Percentiles rank a stretch among this genome's conserved stretches.
Conservation (phyloP, 2,113 vertebrate species). For the Capreolus pygargus region DNA sequence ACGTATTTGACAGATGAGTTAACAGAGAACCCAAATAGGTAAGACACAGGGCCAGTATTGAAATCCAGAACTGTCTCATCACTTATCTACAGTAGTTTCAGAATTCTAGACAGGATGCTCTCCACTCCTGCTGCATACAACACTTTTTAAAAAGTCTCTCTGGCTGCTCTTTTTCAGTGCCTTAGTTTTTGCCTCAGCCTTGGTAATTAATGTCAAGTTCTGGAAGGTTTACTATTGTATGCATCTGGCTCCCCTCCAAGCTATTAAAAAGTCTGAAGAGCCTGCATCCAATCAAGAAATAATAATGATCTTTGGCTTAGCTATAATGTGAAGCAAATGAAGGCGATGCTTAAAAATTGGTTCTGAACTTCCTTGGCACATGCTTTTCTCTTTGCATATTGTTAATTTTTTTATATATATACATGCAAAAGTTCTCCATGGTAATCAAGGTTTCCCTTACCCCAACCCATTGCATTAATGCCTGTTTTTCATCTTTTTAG, state of each 20-base stretch:
- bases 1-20: background rate
- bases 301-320: background rate
- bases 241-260: background rate
- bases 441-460: background rate
- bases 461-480: background rate
- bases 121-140: background rate
- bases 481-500: background rate
- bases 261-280: slow-evolving; percentile 2
- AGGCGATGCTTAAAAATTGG: background rate
- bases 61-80: background rate
- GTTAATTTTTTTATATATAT: background rate
- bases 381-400: background rate
- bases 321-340: slow-evolving; percentile 9
- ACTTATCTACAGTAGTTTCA: background rate
- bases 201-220: slow-evolving; percentile 4
- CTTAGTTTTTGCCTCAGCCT: background rate
- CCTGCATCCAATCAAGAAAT: background rate
- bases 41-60: background rate
- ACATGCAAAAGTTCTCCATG: background rate
- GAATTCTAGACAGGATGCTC: background rate
- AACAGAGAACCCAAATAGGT: background rate
- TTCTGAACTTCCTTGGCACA: background rate
- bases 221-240: background rate
- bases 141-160: background rate
- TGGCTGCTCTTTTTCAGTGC: background rate